phyloP scores from a whole-genome alignment of 2,888 invertebrate species.

The Hydrotaea diabolus region DNA sequence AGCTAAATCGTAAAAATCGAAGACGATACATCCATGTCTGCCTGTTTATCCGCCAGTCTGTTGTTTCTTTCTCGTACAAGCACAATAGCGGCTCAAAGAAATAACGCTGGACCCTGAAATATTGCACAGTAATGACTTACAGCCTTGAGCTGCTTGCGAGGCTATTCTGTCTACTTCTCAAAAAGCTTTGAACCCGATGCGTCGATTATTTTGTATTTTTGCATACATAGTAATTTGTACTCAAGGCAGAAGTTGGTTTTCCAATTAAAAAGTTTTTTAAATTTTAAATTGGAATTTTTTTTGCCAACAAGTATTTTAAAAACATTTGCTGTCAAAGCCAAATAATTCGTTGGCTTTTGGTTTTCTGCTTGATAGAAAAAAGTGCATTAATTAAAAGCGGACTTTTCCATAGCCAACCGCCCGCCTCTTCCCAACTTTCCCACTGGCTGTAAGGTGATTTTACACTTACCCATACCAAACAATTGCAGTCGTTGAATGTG shows the following conservation, averaged over 20 bases:
- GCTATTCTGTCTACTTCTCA: no score
- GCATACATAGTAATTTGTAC: no score
- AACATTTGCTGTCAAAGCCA: slow-evolving; percentile 47
- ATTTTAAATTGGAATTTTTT: background rate
- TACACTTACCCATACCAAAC: background rate
- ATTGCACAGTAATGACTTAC: no score
- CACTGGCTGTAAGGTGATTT: slow-evolving; percentile 5
- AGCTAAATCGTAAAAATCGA: no score
- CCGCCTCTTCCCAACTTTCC: background rate
- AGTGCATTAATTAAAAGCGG: slow-evolving; percentile 55
- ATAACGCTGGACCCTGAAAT: no score
- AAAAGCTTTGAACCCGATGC: no score
- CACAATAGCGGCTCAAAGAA: no score
- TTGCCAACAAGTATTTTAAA: slow-evolving; percentile 5
- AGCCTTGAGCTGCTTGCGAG: no score
- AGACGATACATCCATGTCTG: no score
- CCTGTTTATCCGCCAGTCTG: no score
- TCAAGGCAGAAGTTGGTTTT: background rate
- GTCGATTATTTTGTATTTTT: no score
- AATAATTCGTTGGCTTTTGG: slow-evolving; percentile 42
- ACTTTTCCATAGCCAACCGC: slow-evolving; percentile 14
- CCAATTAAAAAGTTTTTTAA: background rate
- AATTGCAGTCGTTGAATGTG: background rate
- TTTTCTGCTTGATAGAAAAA: slow-evolving; percentile 37
- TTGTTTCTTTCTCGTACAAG: no score